phyloP scores from a whole-genome alignment of 2,113 vertebrate species.

The Semnornis frantzii region DNA sequence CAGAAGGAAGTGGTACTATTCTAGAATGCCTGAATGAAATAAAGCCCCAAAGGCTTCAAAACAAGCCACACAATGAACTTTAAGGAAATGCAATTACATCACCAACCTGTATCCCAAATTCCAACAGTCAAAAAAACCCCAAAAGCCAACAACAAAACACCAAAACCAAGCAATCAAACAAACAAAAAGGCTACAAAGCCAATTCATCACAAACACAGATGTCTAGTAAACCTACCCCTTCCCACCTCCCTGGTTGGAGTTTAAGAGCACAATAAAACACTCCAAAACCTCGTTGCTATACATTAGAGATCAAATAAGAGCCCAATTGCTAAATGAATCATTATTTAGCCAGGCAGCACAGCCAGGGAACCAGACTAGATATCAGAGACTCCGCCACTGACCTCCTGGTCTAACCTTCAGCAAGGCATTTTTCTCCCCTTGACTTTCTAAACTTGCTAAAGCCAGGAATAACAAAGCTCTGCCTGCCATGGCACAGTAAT shows the following conservation, averaged over 20 bases:
- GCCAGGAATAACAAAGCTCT: neutral
- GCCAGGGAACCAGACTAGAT: neutral
- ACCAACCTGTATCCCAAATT: slow-evolving; percentile 15
- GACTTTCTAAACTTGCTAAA: neutral
- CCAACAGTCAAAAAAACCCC: neutral
- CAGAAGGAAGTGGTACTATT: neutral
- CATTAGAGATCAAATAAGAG: slow-evolving; percentile 42
- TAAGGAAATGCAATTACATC: slow-evolving; percentile 28
- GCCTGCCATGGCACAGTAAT: neutral
- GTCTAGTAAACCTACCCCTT: slow-evolving; percentile 56
- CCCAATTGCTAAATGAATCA: slow-evolving; percentile 55
- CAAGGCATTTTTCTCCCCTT: neutral
- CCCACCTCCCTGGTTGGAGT: slow-evolving; percentile 21
- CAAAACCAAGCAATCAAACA: neutral
- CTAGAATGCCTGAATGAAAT: neutral
- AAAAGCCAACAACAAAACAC: neutral
- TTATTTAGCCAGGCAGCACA: slow-evolving; percentile 40
- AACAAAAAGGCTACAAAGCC: neutral
- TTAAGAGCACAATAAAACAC: slow-evolving; percentile 67
- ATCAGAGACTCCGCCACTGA: neutral
- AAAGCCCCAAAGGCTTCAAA: neutral
- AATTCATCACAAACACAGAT: slow-evolving; percentile 59
- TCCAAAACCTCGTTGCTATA: slow-evolving; percentile 53
- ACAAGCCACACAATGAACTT: neutral
- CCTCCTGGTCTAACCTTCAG: neutral